A percentile compares a stretch with the other conserved stretches of the same genome.
Conservation (phyloP, 2,113 vertebrate genomes). For the Leucoraja erinaceus region DNA sequence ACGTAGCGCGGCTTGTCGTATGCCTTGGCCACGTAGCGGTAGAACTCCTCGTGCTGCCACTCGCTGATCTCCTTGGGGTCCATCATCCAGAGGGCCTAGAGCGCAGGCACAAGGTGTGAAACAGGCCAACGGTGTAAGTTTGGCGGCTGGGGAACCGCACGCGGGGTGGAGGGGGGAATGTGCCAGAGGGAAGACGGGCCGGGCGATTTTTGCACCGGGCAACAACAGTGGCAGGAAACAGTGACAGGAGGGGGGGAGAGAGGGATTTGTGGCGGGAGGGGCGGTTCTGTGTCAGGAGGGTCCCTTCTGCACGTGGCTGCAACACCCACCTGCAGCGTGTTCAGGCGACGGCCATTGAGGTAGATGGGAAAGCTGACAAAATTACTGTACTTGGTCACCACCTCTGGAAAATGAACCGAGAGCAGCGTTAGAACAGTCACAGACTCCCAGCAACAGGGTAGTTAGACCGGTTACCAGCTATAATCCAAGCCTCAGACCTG, state of each 20-base stretch:
- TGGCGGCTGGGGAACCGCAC: too few relatives aligned
- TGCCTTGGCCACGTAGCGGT: conserved; percentile 77
- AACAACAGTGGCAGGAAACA: too few relatives aligned
- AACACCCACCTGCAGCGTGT: conserved; percentile 80
- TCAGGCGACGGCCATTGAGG: conserved; percentile 80
- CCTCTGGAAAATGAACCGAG: conserved; percentile 61
- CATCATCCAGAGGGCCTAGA: conserved; percentile 89
- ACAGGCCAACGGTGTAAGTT: too few relatives aligned
- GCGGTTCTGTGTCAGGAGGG: too few relatives aligned
- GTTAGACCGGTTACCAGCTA: background rate
- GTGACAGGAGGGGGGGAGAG: too few relatives aligned
- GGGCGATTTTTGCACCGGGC: too few relatives aligned
- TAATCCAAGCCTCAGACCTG: background rate
- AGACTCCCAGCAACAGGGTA: too few relatives aligned
- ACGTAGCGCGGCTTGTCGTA: conserved; percentile 83
- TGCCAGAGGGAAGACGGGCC: too few relatives aligned
- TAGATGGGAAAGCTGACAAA: conserved; percentile 91
- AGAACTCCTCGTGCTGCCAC: conserved; percentile 91
- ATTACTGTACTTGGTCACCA: conserved; percentile 95
- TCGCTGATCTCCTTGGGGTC: conserved; percentile 82
- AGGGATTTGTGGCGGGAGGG: too few relatives aligned
- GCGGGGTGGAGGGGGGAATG: too few relatives aligned
- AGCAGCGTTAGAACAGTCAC: background rate
- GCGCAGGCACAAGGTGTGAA: background rate
- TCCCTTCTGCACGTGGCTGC: too few relatives aligned